Evolutionary conservation across 2,797 vertebrate species (phyloP).

Genomic region (Girardinus metallicus): DNA sequence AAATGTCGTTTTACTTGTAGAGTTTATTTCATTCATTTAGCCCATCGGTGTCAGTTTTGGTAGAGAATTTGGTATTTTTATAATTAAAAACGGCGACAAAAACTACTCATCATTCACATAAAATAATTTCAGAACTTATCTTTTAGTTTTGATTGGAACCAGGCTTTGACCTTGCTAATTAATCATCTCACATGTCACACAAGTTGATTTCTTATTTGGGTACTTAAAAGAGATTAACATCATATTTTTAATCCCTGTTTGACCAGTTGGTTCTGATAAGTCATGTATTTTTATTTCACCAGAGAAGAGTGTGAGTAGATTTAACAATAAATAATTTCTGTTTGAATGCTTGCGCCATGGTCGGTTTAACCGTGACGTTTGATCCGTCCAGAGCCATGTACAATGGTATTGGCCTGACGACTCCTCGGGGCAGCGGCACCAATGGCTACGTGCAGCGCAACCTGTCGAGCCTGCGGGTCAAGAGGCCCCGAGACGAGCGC

Average conservation of each 20-base stretch:
- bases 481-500: conserved; percentile 86
- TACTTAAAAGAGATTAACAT: not conserved
- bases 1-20: not conserved
- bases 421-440: conserved; percentile 93
- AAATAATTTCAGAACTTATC: not conserved
- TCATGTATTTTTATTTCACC: too few species aligned
- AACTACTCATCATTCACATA: not conserved
- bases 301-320: not conserved
- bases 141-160: not conserved
- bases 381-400: conserved; percentile 83
- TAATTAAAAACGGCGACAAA: not conserved
- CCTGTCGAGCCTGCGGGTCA: conserved; percentile 89
- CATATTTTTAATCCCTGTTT: not conserved
- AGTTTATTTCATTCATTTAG: not conserved
- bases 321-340: not conserved
- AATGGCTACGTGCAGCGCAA: conserved; percentile 95
- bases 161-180: not conserved
- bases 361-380: not conserved
- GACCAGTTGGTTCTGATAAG: not conserved
- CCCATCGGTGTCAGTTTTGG: not conserved
- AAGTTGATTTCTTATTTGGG: not conserved
- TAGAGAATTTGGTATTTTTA: not conserved
- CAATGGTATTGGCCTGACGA: conserved; percentile 94
- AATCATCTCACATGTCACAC: not conserved
- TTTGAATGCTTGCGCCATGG: not conserved